Conservation (phyloP, 2,797 vertebrate species). For the Oreochromis grahami region DNA sequence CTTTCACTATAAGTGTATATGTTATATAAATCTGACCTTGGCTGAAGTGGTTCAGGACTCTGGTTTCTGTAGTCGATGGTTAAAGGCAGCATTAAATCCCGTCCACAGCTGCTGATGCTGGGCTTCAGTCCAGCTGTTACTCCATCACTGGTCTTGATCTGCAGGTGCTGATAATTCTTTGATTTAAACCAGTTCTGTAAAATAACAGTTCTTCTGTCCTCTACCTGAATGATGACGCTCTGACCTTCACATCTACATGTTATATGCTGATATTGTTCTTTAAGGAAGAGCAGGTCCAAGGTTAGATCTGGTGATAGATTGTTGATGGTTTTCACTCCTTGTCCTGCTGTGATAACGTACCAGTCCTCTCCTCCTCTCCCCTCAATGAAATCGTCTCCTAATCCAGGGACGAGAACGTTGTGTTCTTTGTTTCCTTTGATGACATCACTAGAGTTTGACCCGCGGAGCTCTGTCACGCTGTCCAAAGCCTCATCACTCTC, state of each 20-base stretch:
- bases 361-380: constrained; percentile 50
- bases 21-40: too few species aligned
- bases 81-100: constrained; percentile 2
- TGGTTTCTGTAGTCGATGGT: background rate
- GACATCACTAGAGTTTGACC: constrained; percentile 17
- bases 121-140: background rate
- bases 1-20: too few species aligned
- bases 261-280: constrained; percentile 18
- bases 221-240: background rate
- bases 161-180: constrained; percentile 41
- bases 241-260: background rate
- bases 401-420: constrained; percentile 33
- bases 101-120: background rate
- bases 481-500: constrained; percentile 2
- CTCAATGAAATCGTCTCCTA: constrained; percentile 29
- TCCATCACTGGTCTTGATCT: constrained; percentile 47
- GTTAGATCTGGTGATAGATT: constrained; percentile 40
- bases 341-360: constrained; percentile 45
- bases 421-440: constrained; percentile 43
- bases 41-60: too few species aligned
- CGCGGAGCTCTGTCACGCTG: constrained; percentile 23
- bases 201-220: background rate
- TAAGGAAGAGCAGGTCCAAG: constrained; percentile 36
- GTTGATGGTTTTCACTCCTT: constrained; percentile 48
- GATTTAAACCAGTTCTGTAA: constrained; percentile 46